Conservation (phyloP, 2,797 vertebrate genomes). For the Atherinosoma microstoma region DNA sequence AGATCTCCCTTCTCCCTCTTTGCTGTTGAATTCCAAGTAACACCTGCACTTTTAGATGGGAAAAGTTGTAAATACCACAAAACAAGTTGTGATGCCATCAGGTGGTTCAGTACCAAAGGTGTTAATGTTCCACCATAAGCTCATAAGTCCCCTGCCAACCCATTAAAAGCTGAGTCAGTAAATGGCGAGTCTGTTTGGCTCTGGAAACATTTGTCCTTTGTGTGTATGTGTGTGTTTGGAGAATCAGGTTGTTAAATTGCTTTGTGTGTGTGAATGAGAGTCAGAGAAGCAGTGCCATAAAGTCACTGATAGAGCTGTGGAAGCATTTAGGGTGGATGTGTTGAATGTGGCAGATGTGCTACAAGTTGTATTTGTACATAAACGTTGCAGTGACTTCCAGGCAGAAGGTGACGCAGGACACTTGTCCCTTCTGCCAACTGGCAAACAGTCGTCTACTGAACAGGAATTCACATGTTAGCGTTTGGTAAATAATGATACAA, state of each 20-base stretch:
- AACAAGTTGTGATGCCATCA: slow-evolving; percentile 55
- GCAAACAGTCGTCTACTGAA: slow-evolving; percentile 44
- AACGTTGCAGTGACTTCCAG: slow-evolving; percentile 28
- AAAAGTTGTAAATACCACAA: slow-evolving; percentile 57
- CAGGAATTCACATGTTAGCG: slow-evolving; percentile 53
- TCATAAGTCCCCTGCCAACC: slow-evolving; percentile 47
- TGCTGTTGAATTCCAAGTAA: slow-evolving; percentile 28
- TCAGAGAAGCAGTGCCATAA: slow-evolving; percentile 7
- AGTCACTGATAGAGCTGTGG: slow-evolving; percentile 40
- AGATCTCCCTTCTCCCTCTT: slow-evolving; percentile 7
- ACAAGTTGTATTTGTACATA: slow-evolving; percentile 35
- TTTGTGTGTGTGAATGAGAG: slow-evolving; percentile 13
- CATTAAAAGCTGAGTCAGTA: slow-evolving; percentile 35
- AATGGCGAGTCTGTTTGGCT: slow-evolving; percentile 37
- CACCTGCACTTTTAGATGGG: slow-evolving; percentile 44
- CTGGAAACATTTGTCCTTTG: slow-evolving; percentile 43
- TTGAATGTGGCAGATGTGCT: slow-evolving; percentile 57
- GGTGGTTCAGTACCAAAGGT: slow-evolving; percentile 55
- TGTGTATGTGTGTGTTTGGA: slow-evolving; percentile 6
- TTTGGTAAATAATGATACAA: slow-evolving; percentile 37
- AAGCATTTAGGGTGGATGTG: slow-evolving; percentile 65
- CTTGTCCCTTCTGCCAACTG: slow-evolving; percentile 49
- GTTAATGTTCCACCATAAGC: slow-evolving; percentile 55
- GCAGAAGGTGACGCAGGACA: slow-evolving; percentile 62
- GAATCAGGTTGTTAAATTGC: slow-evolving; percentile 21